Evolutionary conservation across 1,140 invertebrate species (phyloP).

Genomic region (Calliopsis andreniformis): DNA sequence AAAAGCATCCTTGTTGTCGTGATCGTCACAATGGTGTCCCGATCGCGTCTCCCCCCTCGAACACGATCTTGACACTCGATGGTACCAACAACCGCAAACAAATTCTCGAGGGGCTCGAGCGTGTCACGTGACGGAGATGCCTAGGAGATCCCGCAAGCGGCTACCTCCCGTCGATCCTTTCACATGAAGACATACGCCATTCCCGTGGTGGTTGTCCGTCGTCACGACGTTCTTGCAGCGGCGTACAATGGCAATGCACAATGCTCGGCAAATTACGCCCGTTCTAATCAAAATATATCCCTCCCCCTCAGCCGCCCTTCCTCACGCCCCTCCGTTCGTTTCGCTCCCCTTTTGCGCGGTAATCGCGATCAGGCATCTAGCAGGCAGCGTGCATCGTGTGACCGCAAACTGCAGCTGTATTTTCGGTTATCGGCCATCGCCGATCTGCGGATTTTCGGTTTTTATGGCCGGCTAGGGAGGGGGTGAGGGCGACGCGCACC

Average conservation of each 20-base stretch:
- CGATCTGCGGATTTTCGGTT: conserved; percentile 79
- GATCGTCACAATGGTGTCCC: conserved; percentile 35
- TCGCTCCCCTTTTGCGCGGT: conserved; percentile 37
- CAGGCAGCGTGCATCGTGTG: conserved; percentile 67
- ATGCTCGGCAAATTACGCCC: conserved; percentile 77
- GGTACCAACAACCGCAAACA: conserved; percentile 70
- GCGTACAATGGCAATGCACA: conserved; percentile 71
- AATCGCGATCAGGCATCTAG: conserved; percentile 65
- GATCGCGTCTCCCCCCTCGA: conserved; percentile 6
- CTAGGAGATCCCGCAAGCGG: not conserved
- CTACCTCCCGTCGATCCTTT: conserved; percentile 39
- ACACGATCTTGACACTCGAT: conserved; percentile 47
- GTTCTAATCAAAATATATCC: conserved; percentile 78
- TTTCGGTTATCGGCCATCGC: conserved; percentile 78
- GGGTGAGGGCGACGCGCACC: conserved; percentile 35
- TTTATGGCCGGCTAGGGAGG: conserved; percentile 56
- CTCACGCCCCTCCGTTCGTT: conserved; percentile 36
- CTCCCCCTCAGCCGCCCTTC: conserved; percentile 21
- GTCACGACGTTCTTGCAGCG: conserved; percentile 60
- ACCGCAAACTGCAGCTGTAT: conserved; percentile 80
- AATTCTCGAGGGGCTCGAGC: conserved; percentile 42
- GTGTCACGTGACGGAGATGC: not conserved
- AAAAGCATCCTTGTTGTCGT: conserved; percentile 23
- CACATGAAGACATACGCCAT: conserved; percentile 37
- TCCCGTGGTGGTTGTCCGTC: conserved; percentile 39